Evolutionary conservation across 2,888 invertebrate species (phyloP), one percentile per base, ranked within the genome.

Genomic region (Omphaloscelis lunosa): DNA sequence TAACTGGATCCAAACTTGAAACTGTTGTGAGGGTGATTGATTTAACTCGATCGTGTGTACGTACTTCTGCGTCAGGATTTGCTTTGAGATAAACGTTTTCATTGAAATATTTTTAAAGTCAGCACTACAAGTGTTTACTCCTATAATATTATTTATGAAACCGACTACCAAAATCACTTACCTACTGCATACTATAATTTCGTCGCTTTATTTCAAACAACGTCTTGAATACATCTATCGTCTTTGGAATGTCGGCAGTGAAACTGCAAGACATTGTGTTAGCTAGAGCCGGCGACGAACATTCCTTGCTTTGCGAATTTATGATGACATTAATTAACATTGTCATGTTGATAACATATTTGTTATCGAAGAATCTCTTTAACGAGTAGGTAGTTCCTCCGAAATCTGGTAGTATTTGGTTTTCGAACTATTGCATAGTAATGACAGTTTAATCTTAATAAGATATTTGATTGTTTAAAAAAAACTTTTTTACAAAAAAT

Each of bases 1-100:
- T 91, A 91, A 90, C 92, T 88, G 86, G 84, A 90, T 91, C 85
- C 84, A 83, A 93, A 92, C 89, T 92, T 89, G 88, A 86, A 89
- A 91, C 87, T 77, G 75, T 86, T 87, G 84, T 86, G 80, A 87
- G 89, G 88, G 86, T 90, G 89, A 90, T 93, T 90, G 91, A 91
- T 91, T 89, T 87, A 90, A 90, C 84, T 80, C 66, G 65, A 80
- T 79, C 72, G 58, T 78, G 68, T 82, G 66, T 72, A 67, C 41
- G 72, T 73, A 80, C 71, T 82, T 69, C 48, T 29, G 34, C 23
- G 59, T 58, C 72, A 51, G 67, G 48, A 59, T 76, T 78, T 70
- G n/a, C 61, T 51, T 45, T 67, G 48, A 68, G 59, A 12, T 63
- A 39, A 48, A 70, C n/a, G 34, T 45, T 69, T 82, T 45, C 29